A percentile compares a stretch with the other conserved stretches of the same genome.
phyloP scores from a whole-genome alignment of 2,797 vertebrate genomes.

The Jordanella pulchra region DNA sequence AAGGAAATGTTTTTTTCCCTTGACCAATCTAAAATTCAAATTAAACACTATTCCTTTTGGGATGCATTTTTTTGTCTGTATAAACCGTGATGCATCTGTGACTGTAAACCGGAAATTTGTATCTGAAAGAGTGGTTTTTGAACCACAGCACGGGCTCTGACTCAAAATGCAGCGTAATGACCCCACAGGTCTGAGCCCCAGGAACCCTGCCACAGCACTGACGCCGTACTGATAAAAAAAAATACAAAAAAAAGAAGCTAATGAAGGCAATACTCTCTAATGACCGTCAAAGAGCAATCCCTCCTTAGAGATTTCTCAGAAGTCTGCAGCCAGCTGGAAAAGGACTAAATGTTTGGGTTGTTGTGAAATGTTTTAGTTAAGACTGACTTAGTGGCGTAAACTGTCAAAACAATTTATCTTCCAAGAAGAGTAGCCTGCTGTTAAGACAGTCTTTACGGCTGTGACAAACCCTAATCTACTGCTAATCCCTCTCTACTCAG shows the following conservation, averaged over 20 bases:
- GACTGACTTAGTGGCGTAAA: slow-evolving; percentile 30
- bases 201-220: slow-evolving; percentile 56
- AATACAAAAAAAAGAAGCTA: slow-evolving; percentile 70
- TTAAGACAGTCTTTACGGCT: slow-evolving; percentile 50
- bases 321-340: slow-evolving; percentile 37
- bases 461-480: slow-evolving; percentile 67
- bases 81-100: slow-evolving; percentile 36
- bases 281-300: slow-evolving; percentile 57
- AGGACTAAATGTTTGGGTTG: slow-evolving; percentile 19
- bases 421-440: slow-evolving; percentile 41
- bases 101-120: slow-evolving; percentile 53
- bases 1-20: slow-evolving; percentile 21
- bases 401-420: slow-evolving; percentile 15
- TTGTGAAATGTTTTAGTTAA: slow-evolving; percentile 35
- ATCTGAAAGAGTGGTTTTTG: slow-evolving; percentile 38
- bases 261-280: slow-evolving; percentile 66
- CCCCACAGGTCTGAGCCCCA: slow-evolving; percentile 25
- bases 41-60: slow-evolving; percentile 24
- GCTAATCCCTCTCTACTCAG: slow-evolving; percentile 62
- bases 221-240: slow-evolving; percentile 61
- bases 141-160: slow-evolving; percentile 35
- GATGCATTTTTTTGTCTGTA: slow-evolving; percentile 51
- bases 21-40: slow-evolving; percentile 31
- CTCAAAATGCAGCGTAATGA: slow-evolving; percentile 46
- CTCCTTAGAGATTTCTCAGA: slow-evolving; percentile 58